Evolutionary conservation across 2,113 vertebrate species (phyloP).

Genomic region (Noctilio leporinus): DNA sequence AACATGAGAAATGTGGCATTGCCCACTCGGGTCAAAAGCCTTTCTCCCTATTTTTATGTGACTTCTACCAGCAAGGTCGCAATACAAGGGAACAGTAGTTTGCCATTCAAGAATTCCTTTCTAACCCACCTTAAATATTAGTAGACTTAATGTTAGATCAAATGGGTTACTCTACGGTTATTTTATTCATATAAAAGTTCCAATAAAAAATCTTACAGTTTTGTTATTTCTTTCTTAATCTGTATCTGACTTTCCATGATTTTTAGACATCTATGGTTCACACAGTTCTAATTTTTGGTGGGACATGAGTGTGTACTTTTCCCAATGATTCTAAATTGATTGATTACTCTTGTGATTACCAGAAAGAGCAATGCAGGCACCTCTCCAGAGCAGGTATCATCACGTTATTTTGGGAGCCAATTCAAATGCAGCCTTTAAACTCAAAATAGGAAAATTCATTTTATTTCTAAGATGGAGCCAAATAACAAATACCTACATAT

Average conservation of each 20-base stretch:
- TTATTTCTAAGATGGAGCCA: constrained; percentile 16
- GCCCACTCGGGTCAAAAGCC: background rate
- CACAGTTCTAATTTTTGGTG: background rate
- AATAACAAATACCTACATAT: background rate
- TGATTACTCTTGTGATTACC: constrained; percentile 3
- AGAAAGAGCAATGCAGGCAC: background rate
- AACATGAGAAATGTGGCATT: background rate
- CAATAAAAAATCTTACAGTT: background rate
- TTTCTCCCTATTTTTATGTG: background rate
- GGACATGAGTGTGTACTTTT: background rate
- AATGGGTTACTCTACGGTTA: background rate
- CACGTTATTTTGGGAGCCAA: constrained; percentile 39
- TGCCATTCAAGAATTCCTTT: background rate
- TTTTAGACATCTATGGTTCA: constrained; percentile 8
- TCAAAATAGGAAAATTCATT: constrained; percentile 12
- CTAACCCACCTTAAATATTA: background rate
- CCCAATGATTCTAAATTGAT: constrained; percentile 51
- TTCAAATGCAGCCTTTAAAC: constrained; percentile 34
- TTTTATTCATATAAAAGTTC: constrained; percentile 25
- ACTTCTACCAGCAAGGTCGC: background rate
- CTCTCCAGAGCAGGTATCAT: constrained; percentile 30
- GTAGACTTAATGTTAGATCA: background rate
- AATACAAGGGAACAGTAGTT: background rate
- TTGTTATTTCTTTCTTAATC: background rate
- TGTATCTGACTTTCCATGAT: background rate